Base-by-base conservation (phyloP, 2,797 vertebrate species). In the Myripristis murdjan region DNA sequence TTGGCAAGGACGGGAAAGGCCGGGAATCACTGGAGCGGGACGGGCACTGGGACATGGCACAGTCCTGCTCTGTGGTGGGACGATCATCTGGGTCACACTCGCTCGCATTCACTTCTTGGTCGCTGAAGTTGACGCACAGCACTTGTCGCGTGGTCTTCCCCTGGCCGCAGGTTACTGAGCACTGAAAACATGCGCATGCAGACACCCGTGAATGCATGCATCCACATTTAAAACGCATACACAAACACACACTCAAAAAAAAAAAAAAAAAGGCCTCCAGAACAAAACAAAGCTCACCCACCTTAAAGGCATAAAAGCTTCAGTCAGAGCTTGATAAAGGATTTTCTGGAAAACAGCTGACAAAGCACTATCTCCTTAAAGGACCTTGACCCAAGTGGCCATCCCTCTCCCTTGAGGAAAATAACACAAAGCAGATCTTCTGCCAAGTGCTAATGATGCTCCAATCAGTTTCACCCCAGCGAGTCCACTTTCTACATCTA, bases 101-200 rank as follows among this genome's bases (percentile, higher is more conserved):
- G 0, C 89, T 96, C 48, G 87, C 86, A 10, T 96, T 95, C 52
- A 97, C 94, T 79, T 96, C 91, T 62, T 97, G 97, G 82, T 98
- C 96, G 52, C 89, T 96, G 93, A 97, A 97, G 94, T 96, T 96
- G 89, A 98, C 87, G 64, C 98, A 99, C 61, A 95, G 84, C 77
- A 98, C 96, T 92, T 98, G 96, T 26, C 98, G 95, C 23, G 94
- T 96, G 9, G 96, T 96, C 90, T 95, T 96, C 65, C 98, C 98
- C 91, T 98, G 97, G 51, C 98, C 98, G 49, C 98, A 99, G 24
- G 96, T 96, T 70, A 98, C 97, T 0, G 98, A 99, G 90, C 98
- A 99, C 98, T 99, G 84, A 0, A 2, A 83, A 78, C 20, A 75
- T 16, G 75, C 18, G 75, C 18, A 73, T 26, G 72, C 16, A 73